These are phyloP conservation scores for Oncopeltus fasciatus DNA, from an alignment of 1,140 invertebrate genomes.

Conservation along the genomic window DNA sequence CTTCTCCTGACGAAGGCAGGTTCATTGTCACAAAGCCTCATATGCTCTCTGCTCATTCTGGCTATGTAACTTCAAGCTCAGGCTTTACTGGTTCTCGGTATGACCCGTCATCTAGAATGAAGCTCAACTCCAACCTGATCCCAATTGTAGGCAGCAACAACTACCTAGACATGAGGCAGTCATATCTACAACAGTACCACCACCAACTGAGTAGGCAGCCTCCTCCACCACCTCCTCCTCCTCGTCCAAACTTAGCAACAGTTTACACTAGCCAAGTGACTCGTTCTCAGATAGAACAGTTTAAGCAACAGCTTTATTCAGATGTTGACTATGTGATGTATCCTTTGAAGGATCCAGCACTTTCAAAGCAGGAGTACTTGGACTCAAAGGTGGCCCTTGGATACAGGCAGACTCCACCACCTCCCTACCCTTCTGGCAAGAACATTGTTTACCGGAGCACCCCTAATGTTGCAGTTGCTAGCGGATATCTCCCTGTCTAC, in stretches of 20 bases:
- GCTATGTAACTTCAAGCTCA: constrained; percentile 34
- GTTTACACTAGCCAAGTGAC: constrained; percentile 25
- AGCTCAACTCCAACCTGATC: constrained; percentile 28
- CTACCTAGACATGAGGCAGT: constrained; percentile 49
- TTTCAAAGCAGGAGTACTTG: constrained; percentile 78
- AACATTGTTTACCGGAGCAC: constrained; percentile 64
- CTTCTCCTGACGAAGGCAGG: constrained; percentile 37
- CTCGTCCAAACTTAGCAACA: constrained; percentile 26
- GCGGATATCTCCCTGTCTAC: constrained; percentile 23
- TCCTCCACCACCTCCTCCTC: constrained; percentile 39
- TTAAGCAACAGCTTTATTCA: constrained; percentile 72
- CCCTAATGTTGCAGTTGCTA: constrained; percentile 42
- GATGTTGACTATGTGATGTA: constrained; percentile 83
- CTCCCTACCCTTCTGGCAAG: constrained; percentile 39
- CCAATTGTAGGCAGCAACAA: constrained; percentile 48
- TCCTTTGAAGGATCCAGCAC: constrained; percentile 69
- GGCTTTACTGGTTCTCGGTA: constrained; percentile 28
- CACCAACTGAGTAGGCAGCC: constrained; percentile 35
- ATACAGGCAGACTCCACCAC: constrained; percentile 29
- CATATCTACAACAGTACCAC: constrained; percentile 27
- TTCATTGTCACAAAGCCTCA: constrained; percentile 50
- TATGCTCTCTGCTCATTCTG: constrained; percentile 49
- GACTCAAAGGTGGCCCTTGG: constrained; percentile 55
- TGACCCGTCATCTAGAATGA: constrained; percentile 38
- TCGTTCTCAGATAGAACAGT: constrained; percentile 53